These are phyloP conservation scores for Seriola quinqueradiata DNA, from an alignment of 2,113 vertebrate genomes.

Conservation along the genomic window DNA sequence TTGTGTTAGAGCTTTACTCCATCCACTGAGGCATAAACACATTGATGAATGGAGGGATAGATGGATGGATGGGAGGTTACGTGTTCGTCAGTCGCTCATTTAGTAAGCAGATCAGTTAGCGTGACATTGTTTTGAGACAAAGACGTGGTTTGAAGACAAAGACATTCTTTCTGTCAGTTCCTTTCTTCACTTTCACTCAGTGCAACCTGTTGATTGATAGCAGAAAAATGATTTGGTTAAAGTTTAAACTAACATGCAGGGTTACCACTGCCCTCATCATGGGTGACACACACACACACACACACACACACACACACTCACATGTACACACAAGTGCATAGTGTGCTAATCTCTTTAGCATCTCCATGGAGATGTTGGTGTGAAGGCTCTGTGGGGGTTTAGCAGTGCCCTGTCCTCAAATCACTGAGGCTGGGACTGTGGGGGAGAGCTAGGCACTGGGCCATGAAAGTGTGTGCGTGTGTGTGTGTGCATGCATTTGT, in stretches of 20 bases:
- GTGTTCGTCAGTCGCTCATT: conserved; percentile 7
- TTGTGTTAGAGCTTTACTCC: neutral
- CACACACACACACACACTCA: conserved; percentile 46
- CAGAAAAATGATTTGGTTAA: conserved; percentile 53
- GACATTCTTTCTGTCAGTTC: conserved; percentile 19
- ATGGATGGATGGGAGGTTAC: conserved; percentile 30
- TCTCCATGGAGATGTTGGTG: conserved; percentile 75
- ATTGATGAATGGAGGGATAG: conserved; percentile 11
- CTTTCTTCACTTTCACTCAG: conserved; percentile 28
- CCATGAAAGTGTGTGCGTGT: conserved; percentile 57
- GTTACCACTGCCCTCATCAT: conserved; percentile 30
- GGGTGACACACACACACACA: conserved; percentile 40
- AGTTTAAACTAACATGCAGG: conserved; percentile 54
- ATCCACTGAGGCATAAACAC: conserved; percentile 4
- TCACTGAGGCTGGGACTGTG: conserved; percentile 51
- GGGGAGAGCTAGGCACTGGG: conserved; percentile 55
- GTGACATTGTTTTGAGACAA: conserved; percentile 33
- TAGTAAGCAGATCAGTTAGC: neutral
- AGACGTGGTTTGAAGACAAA: conserved; percentile 37
- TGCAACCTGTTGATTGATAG: conserved; percentile 46
- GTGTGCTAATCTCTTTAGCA: conserved; percentile 74
- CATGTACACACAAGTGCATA: conserved; percentile 45
- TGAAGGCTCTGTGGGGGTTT: conserved; percentile 66
- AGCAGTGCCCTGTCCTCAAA: conserved; percentile 65
- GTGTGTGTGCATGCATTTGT: conserved; percentile 32